phyloP scores from a whole-genome alignment of 2,888 invertebrate genomes.

The Zygaena filipendulae region DNA sequence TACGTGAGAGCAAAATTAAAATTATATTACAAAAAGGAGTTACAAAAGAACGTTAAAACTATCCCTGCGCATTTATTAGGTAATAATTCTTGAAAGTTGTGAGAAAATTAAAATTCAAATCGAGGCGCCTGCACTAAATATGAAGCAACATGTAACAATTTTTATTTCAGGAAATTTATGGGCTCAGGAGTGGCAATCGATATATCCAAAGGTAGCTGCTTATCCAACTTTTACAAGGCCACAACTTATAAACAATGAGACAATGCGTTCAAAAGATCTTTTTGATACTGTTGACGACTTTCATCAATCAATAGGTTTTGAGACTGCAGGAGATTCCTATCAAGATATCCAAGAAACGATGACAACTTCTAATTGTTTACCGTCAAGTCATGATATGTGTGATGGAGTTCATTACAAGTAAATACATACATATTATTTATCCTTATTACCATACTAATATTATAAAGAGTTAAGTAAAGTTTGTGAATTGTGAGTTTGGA shows the following conservation, averaged over 20 bases:
- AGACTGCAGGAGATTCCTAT: conserved; percentile 70
- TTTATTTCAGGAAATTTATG: conserved; percentile 71
- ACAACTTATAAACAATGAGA: conserved; percentile 43
- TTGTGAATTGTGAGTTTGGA: too few species aligned
- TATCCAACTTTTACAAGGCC: conserved; percentile 65
- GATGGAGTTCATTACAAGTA: conserved; percentile 74
- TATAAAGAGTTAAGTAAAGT: too few species aligned
- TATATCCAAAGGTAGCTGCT: conserved; percentile 56
- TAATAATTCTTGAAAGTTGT: too few species aligned
- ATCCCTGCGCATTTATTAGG: conserved; percentile 79
- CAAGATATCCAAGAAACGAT: conserved; percentile 69
- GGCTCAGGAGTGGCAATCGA: conserved; percentile 72
- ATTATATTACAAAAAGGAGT: conserved; percentile 50
- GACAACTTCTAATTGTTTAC: conserved; percentile 71
- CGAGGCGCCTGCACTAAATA: too few species aligned
- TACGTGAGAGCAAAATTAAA: conserved; percentile 70
- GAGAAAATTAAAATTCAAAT: too few species aligned
- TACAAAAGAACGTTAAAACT: conserved; percentile 48
- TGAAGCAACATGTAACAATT: conserved; percentile 8
- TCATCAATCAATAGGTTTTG: conserved; percentile 70
- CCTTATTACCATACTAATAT: too few species aligned
- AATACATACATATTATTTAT: too few species aligned
- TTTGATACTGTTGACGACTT: conserved; percentile 72
- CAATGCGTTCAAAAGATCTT: conserved; percentile 48
- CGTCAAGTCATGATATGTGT: conserved; percentile 78